Evolutionary conservation across 30 jellyfish, hydroid and myxozoan genomes (phyloP), one percentile per base, ranked within the genome.

Genomic region (Catostylus mosaicus): DNA sequence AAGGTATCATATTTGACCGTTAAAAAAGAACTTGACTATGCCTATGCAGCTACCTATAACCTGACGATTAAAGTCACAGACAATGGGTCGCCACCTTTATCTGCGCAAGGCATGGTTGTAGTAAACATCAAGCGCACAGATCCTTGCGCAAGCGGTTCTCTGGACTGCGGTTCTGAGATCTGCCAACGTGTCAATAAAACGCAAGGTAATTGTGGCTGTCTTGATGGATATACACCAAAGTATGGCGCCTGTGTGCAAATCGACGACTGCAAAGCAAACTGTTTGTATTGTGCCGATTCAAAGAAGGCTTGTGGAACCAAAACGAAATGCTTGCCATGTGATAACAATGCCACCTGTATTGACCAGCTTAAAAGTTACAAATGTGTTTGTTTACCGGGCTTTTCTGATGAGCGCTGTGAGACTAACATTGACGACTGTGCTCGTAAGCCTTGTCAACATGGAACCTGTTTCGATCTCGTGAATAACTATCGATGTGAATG

Each of bases 1-100:
- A 73, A 66, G 76, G 77, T 77, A 9, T 78, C 96, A 0, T 85
- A 33, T 67, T 66, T 92, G 66, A 77, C 86, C 5, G 24, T 86
- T 3, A 66, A 34, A 19, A 70, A 56, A 48, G 96, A 86, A 64
- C 80, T 92, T 62, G 85, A 92, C 46, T 71, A 19, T 40, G 92
- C 78, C 46, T 26, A 11, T 3, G 37, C 18, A 12, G 8, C 35
- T 27, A 50, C 56, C 16, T 86, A 85, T 48, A 67, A 57, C 23
- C 22, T 92, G 36, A 54, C 82, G 0, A 76, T 92, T 76, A 66
- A n/a, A 35, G 98, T 67, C 0, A 84, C 80, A 0, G 98, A 92
- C 75, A 92, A 86, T 48, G 98, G 98, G 1, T 19, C 20, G 1
- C 98, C 98, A 67, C 89, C 89, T 30, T 91, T 92, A 7, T 75